These are phyloP conservation scores for Plumapathes pennacea DNA, from an alignment of 92 coral and sea anemone genomes.

Conservation along the genomic window DNA sequence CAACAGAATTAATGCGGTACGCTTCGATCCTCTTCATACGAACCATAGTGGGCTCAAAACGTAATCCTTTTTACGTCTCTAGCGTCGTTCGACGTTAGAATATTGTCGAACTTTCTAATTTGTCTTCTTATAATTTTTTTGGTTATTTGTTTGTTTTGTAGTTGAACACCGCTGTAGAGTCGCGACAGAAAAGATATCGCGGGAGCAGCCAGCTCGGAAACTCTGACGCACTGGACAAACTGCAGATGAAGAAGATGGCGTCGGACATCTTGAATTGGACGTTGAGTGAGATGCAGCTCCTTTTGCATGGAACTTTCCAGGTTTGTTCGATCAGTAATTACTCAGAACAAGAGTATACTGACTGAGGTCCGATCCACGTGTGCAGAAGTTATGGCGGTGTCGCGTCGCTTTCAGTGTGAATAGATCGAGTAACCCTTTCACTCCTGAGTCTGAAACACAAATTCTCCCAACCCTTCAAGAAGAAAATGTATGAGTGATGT, in stretches of 20 bases:
- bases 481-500: too few species aligned
- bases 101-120: not conserved
- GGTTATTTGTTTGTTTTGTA: constrained; percentile 7
- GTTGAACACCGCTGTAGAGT: constrained; percentile 85
- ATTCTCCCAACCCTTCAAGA: too few species aligned
- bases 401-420: too few species aligned
- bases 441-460: too few species aligned
- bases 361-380: too few species aligned
- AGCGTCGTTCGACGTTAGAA: not conserved
- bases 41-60: not conserved
- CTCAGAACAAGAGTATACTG: not conserved
- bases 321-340: constrained; percentile 24
- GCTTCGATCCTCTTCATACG: constrained; percentile 3
- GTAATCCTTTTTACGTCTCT: not conserved
- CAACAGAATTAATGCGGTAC: constrained; percentile 88
- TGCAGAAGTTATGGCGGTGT: too few species aligned
- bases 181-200: constrained; percentile 75
- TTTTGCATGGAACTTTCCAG: constrained; percentile 94
- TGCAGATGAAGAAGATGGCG: constrained; percentile 97
- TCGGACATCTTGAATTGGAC: constrained; percentile 90
- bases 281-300: constrained; percentile 78
- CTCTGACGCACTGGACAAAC: constrained; percentile 79
- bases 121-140: too few species aligned
- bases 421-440: too few species aligned
- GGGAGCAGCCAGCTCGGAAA: constrained; percentile 87